A percentile compares a stretch with the other conserved stretches of the same genome.
These are phyloP conservation scores for Hylaeus volcanicus DNA, from an alignment of 1,140 invertebrate species.

Conservation along the genomic window DNA sequence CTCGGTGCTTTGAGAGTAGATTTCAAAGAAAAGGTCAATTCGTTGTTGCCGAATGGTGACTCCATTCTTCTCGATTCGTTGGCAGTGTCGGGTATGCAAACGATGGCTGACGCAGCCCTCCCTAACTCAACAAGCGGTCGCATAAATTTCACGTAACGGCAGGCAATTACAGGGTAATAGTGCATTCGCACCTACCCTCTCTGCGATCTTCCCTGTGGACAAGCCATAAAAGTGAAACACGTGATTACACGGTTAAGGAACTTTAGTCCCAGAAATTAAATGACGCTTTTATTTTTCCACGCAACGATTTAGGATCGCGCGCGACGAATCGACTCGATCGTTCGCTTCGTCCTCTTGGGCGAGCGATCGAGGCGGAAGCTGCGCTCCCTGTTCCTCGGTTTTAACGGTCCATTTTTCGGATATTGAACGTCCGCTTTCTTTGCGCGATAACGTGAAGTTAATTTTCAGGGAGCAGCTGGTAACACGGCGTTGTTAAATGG, in stretches of 20 bases:
- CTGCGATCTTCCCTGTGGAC: neutral
- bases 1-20: no score
- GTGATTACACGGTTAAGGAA: conserved; percentile 22
- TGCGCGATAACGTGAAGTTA: neutral
- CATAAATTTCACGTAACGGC: conserved; percentile 41
- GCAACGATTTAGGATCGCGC: no score
- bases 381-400: neutral
- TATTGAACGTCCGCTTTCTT: neutral
- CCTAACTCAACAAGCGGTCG: conserved; percentile 47
- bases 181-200: conserved; percentile 4
- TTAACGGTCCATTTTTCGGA: neutral
- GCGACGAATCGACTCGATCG: neutral
- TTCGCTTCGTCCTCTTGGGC: neutral
- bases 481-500: neutral
- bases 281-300: conserved; percentile 7
- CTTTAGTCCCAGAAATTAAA: neutral
- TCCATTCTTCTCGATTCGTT: conserved; percentile 5
- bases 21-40: no score
- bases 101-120: conserved; percentile 1
- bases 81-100: conserved; percentile 29
- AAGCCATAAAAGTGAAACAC: conserved; percentile 2
- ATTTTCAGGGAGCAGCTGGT: neutral
- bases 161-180: conserved; percentile 44
- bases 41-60: no score
- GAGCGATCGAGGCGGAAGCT: neutral